Percentiles rank a stretch among this genome's conserved stretches.
These are phyloP conservation scores for Phrynocephalus versicolor DNA, from an alignment of 2,113 vertebrate genomes.

Conservation along the genomic window DNA sequence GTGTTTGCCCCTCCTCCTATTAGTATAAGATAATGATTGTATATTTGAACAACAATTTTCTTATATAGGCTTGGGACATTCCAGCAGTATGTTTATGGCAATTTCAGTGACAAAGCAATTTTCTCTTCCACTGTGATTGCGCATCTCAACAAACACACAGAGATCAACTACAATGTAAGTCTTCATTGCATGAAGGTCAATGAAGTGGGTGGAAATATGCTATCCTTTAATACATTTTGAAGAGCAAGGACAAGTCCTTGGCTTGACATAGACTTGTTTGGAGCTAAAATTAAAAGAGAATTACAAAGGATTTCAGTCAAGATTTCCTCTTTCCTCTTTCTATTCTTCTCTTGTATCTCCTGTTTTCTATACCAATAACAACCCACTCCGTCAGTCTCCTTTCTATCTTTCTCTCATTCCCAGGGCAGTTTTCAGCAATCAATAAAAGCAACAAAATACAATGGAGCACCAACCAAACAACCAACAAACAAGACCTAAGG, in stretches of 20 bases:
- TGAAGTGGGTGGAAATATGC: background rate
- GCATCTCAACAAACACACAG: background rate
- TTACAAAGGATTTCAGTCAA: background rate
- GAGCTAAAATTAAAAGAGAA: conserved; percentile 18
- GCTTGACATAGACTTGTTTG: background rate
- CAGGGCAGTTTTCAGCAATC: background rate
- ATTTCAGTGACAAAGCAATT: background rate
- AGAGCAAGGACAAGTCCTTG: background rate
- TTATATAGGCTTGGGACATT: background rate
- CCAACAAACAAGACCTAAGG: background rate
- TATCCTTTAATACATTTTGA: conserved; percentile 11
- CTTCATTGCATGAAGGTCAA: background rate
- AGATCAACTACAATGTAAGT: background rate
- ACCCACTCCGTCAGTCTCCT: background rate
- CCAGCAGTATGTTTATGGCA: too few relatives aligned
- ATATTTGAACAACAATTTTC: background rate
- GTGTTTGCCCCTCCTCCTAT: background rate
- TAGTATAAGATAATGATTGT: background rate
- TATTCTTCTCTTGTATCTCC: background rate
- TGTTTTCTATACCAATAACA: too few relatives aligned
- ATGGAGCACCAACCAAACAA: background rate
- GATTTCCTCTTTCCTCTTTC: background rate
- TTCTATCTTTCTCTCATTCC: background rate
- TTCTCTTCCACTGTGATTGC: background rate
- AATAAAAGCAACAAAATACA: background rate